Evolutionary conservation across 2,113 vertebrate genomes (phyloP), one percentile per base, ranked within the genome.

Genomic region (Stegostoma tigrinum): DNA sequence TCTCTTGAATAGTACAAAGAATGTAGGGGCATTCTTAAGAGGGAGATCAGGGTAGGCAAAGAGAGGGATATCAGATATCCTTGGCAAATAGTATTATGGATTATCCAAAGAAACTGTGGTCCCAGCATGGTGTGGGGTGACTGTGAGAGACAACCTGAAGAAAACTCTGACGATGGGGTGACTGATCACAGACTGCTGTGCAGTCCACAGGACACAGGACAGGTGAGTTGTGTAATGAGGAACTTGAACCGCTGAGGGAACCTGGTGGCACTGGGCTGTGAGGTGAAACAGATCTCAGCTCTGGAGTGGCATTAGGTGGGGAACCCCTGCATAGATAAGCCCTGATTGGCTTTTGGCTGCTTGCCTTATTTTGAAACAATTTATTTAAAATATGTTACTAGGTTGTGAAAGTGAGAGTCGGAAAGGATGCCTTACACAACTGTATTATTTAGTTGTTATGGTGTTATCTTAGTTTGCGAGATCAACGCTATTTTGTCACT

Each of bases 101-200:
- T n/a, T n/a, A n/a, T n/a, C n/a, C n/a, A n/a, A n/a, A n/a, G n/a
- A n/a, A n/a, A n/a, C n/a, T n/a, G n/a, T n/a, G n/a, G 99, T 99
- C 94, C 99, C 99, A 19, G 99, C 99, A 94, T 98, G 99, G 96
- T 99, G 99, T 97, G 99, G 99, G 45, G 99, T 99, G 97, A 99
- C 98, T 0, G 98, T 99, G 89, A 98, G 98, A 96, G 99, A 99
- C 97, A 99, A 99, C 8, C 97, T 99, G 95, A 99, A 99, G 98
- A 99, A 99, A 97, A 99, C 99, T 7, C 97, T 99, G 96, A 99
- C 99, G 99, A 99, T 99, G 99, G 97, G 99, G 97, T 99, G 99
- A 95, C 98, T 99, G 91, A 99, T 99, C 96, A 98, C 99, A 96
- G 99, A 99, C 96, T 99, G 99, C 97, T 99, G 99, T 96, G 99